These are phyloP conservation scores for Opisthograptis luteolata DNA, from an alignment of 2,888 invertebrate genomes.

Conservation along the genomic window DNA sequence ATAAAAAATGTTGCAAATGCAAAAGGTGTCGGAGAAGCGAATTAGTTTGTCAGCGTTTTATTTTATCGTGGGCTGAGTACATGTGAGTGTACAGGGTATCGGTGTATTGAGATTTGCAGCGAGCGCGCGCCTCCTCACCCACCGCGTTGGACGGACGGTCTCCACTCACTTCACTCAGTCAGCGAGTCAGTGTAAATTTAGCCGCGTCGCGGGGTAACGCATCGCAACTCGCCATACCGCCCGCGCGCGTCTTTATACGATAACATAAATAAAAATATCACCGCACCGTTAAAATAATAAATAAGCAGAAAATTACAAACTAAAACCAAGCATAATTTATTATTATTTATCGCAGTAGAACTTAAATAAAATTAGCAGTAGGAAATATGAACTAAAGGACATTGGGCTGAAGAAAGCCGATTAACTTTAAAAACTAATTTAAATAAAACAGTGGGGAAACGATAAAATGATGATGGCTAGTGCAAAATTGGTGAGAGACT, in stretches of 20 bases:
- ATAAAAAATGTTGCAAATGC: too few relatives aligned
- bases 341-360: neutral
- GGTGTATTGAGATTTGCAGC: constrained; percentile 11
- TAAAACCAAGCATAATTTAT: constrained; percentile 4
- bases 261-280: constrained; percentile 35
- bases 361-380: constrained; percentile 18
- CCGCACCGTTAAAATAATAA: constrained; percentile 33
- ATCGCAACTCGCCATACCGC: constrained; percentile 39
- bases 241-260: constrained; percentile 58
- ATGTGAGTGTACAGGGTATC: constrained; percentile 12
- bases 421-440: constrained; percentile 26
- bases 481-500: constrained; percentile 81
- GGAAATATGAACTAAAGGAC: constrained; percentile 43
- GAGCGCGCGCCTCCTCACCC: constrained; percentile 24
- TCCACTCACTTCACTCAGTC: neutral
- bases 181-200: constrained; percentile 61
- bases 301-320: constrained; percentile 9
- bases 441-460: constrained; percentile 22
- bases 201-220: constrained; percentile 60
- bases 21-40: constrained; percentile 14
- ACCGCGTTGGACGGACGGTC: too few relatives aligned
- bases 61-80: constrained; percentile 41
- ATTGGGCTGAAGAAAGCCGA: constrained; percentile 18
- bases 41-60: constrained; percentile 48
- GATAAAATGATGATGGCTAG: constrained; percentile 82